These are phyloP conservation scores for Macrosiphum euphorbiae DNA, from an alignment of 2,888 invertebrate genomes.

Conservation along the genomic window DNA sequence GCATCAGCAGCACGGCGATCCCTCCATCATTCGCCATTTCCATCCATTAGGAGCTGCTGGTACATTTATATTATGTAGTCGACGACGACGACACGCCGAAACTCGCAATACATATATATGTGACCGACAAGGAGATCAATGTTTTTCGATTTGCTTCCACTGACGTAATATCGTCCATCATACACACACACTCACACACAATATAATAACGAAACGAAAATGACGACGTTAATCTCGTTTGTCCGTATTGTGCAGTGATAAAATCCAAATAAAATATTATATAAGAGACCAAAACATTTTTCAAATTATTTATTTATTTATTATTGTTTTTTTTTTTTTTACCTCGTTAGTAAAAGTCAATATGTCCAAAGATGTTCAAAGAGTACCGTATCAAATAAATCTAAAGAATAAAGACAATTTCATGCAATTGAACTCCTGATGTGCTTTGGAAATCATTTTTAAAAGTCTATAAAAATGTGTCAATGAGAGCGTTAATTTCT, in stretches of 20 bases:
- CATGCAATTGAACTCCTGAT: background rate
- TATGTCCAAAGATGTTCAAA: background rate
- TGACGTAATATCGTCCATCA: background rate
- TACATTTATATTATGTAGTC: slow-evolving; percentile 17
- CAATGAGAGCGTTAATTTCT: background rate
- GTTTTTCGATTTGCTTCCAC: slow-evolving; percentile 25
- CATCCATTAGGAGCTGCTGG: background rate
- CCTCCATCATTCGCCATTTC: background rate
- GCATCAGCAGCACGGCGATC: background rate
- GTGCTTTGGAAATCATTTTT: background rate
- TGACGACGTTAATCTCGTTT: background rate
- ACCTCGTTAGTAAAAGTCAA: background rate
- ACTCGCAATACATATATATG: background rate
- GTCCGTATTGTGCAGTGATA: slow-evolving; percentile 1
- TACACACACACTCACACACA: background rate
- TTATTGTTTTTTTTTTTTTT: background rate
- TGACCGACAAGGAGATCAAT: background rate
- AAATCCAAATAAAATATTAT: background rate
- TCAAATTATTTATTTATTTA: background rate
- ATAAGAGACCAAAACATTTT: background rate
- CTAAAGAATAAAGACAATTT: background rate
- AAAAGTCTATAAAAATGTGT: no score
- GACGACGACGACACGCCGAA: background rate
- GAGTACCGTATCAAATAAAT: background rate
- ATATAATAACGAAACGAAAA: background rate